Percentiles rank a stretch among this genome's conserved stretches.
Conservation (phyloP, 2,113 vertebrate species). For the Sorex fumeus region DNA sequence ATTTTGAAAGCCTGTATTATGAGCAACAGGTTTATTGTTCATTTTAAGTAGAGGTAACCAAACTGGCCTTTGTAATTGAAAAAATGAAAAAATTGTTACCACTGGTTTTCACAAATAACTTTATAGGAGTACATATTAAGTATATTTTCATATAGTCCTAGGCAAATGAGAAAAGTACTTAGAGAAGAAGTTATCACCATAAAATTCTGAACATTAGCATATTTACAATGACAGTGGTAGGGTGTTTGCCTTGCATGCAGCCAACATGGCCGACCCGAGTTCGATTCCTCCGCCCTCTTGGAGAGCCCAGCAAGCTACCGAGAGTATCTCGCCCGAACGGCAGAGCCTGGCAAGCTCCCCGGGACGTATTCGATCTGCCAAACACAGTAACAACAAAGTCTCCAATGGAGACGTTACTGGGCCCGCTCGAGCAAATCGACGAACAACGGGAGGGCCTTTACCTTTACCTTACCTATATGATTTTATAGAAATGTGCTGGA, state of each 20-base stretch:
- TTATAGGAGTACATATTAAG: not conserved
- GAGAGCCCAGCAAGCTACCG: too few relatives aligned
- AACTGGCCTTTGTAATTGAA: not conserved
- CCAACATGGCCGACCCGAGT: too few relatives aligned
- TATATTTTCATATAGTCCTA: slow-evolving; percentile 20
- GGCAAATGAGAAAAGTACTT: not conserved
- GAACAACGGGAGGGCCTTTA: too few relatives aligned
- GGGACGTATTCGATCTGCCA: too few relatives aligned
- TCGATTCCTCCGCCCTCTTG: too few relatives aligned
- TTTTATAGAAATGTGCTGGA: slow-evolving; percentile 28
- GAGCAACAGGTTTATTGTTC: not conserved
- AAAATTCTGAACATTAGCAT: slow-evolving; percentile 34
- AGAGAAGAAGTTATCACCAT: not conserved
- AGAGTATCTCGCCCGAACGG: too few relatives aligned
- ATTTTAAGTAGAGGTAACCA: not conserved
- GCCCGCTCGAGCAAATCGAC: too few relatives aligned
- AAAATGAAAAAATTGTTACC: not conserved
- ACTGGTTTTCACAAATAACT: not conserved
- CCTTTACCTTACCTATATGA: too few relatives aligned
- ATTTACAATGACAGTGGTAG: slow-evolving; percentile 62
- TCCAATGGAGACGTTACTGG: too few relatives aligned
- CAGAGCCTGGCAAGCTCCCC: too few relatives aligned
- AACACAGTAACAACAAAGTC: too few relatives aligned
- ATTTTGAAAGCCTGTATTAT: not conserved
- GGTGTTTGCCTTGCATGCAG: too few relatives aligned